Evolutionary conservation across 2,888 invertebrate genomes (phyloP), one percentile per base, ranked within the genome.

Genomic region (Zygogramma bicolorata): DNA sequence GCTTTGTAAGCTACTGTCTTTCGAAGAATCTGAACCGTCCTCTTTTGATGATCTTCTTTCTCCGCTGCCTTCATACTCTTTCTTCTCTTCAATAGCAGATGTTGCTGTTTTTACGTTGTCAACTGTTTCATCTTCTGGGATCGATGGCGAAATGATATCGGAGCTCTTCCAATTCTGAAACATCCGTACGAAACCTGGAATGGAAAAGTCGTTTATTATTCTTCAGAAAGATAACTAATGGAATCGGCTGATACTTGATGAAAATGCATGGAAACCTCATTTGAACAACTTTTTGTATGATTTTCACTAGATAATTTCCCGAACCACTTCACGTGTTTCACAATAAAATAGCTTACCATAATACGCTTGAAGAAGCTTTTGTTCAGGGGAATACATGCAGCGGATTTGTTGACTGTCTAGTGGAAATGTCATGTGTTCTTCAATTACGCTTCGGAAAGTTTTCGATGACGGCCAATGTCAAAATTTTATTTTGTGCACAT

Each of bases 1-100:
- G 85, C 96, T 96, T 87, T 97, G 97, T 71, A 97, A 89, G 85
- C 96, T 96, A 85, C 95, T 94, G 81, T 95, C 95, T 87, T 58
- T 40, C 3, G 62, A 62, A 15, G 62, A 62, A 27, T 62, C 62
- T n/a, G 62, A 96, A 13, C 96, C 96, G 81, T 96, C 96, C 86
- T 96, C 96, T 77, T 92, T 92, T 0, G 96, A 96, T 81, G 93
- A 92, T 65, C 95, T 90, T 69, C 96, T 88, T 83, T 94, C 95
- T 77, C 68, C 70, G 65, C 70, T 70, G 63, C 76, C 78, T 22
- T 68, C 75, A 13, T 71, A 68, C 25, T 78, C 75, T 70, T 69
- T 76, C 57, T 73, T 89, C 38, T 80, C 77, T 65, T 80, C 80
- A 34, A 75, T 74, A 18, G 7, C 18, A 82, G 86, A 53, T 86